Evolutionary conservation across 2,888 invertebrate species (phyloP), one percentile per base, ranked within the genome.

Genomic region (Ectobius pallidus): DNA sequence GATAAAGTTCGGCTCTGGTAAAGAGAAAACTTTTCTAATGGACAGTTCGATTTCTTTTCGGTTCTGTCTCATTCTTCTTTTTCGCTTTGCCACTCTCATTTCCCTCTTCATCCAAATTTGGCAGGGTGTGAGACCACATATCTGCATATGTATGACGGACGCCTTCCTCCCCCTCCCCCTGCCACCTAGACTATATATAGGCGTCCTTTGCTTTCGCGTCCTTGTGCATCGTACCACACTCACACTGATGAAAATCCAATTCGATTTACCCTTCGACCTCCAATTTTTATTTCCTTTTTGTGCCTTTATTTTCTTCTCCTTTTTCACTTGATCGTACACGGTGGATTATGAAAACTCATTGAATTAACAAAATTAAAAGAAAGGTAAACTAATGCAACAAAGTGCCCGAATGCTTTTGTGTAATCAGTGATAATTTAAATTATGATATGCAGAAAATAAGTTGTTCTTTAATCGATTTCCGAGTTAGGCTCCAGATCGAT

Each of bases 221-320:
- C 70, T 71, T 34, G 25, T 46, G 18, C 25, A 18, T 63, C 62
- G 42, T 55, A 42, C 52, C 72, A 44, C 72, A 72, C 69, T 74
- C 69, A 74, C 63, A 71, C 55, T 74, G 74, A 74, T 74, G 74
- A 74, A 74, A 74, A 74, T 69, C 69, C 71, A 72, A 74, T 69
- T 74, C 72, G 71, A 74, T 74, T 74, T 74, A 65, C 69, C 32
- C 61, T 34, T 61, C 73, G 44, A 30, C 14, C 52, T 32, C 30
- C 32, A 52, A 11, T 16, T 63, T 63, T 63, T 11, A 39, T 14
- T 39, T 63, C 14, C 32, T n/a, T 58, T 16, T 30, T 58, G 14
- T n/a, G 30, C 25, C n/a, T 25, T 25, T 52, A 25, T 52, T 52
- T 25, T 25, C 14, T 25, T 25, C 25, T 25, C 20, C 25, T 9